Evolutionary conservation across 2,888 invertebrate species (phyloP).

Genomic region (Andrena marginata): DNA sequence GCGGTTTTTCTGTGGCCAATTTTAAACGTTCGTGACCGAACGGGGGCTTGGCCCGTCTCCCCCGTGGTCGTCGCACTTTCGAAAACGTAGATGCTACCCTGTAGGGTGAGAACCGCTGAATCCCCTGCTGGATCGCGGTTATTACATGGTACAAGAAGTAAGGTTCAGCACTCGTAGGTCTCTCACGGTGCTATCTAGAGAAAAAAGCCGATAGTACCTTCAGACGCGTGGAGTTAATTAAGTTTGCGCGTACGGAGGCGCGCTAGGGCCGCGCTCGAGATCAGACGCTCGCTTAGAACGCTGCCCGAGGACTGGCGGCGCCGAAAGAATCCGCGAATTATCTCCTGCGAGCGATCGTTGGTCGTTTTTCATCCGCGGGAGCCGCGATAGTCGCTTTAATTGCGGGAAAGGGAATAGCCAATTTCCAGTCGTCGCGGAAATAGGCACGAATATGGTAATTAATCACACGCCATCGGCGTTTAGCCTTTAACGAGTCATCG

Average conservation of each 20-base stretch:
- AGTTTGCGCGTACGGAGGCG: conserved; percentile 44
- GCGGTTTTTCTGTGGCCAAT: conserved; percentile 56
- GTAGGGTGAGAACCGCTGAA: conserved; percentile 63
- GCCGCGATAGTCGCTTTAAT: conserved; percentile 18
- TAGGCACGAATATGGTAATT: too few relatives aligned
- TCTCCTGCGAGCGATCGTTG: conserved; percentile 35
- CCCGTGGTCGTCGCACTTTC: conserved; percentile 64
- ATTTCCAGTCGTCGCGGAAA: neutral
- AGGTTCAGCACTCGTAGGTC: conserved; percentile 46
- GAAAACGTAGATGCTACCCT: conserved; percentile 39
- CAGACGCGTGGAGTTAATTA: conserved; percentile 64
- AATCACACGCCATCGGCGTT: too few relatives aligned
- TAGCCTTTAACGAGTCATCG: too few relatives aligned
- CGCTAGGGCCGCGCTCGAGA: conserved; percentile 19
- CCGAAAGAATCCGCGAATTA: conserved; percentile 45
- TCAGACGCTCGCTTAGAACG: conserved; percentile 14
- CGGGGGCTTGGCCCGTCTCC: conserved; percentile 25
- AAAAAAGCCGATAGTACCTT: conserved; percentile 48
- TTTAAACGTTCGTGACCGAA: conserved; percentile 60
- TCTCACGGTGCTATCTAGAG: conserved; percentile 54
- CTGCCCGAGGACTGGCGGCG: conserved; percentile 26
- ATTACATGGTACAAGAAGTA: conserved; percentile 54
- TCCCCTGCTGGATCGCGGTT: conserved; percentile 52
- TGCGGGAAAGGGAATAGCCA: neutral
- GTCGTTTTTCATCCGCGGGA: conserved; percentile 1